phyloP scores from a whole-genome alignment of 2,797 vertebrate genomes.

The Oreortyx pictus region DNA sequence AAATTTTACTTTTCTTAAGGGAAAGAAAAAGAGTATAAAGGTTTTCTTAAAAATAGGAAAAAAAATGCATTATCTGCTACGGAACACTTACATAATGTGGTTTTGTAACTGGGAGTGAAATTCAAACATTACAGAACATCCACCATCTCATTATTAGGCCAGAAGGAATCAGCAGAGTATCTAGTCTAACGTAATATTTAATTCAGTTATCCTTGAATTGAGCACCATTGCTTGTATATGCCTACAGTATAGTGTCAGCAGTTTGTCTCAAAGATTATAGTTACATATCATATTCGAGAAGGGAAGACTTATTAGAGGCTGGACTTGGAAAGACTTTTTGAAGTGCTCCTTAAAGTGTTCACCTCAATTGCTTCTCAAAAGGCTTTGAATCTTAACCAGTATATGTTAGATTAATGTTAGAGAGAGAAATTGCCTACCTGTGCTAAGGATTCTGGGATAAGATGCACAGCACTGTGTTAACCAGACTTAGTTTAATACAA shows the following conservation, averaged over 20 bases:
- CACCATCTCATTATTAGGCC: background rate
- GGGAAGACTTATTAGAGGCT: background rate
- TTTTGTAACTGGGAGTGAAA: background rate
- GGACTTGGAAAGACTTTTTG: background rate
- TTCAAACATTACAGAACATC: background rate
- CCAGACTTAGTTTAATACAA: background rate
- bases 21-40: background rate
- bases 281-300: background rate
- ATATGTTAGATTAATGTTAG: background rate
- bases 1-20: background rate
- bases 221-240: fast-evolving
- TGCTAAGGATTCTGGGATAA: background rate
- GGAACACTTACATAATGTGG: background rate
- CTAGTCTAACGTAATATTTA: background rate
- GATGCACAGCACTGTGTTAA: background rate
- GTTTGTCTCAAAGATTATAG: background rate
- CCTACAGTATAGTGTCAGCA: background rate
- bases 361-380: background rate
- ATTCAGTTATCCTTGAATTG: background rate
- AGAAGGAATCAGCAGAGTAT: background rate
- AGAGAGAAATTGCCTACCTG: background rate
- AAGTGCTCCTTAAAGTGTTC: background rate
- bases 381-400: background rate
- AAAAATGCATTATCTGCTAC: background rate
- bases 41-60: background rate